Evolutionary conservation across 2,113 vertebrate genomes (phyloP).

Genomic region (Tamias sibiricus): DNA sequence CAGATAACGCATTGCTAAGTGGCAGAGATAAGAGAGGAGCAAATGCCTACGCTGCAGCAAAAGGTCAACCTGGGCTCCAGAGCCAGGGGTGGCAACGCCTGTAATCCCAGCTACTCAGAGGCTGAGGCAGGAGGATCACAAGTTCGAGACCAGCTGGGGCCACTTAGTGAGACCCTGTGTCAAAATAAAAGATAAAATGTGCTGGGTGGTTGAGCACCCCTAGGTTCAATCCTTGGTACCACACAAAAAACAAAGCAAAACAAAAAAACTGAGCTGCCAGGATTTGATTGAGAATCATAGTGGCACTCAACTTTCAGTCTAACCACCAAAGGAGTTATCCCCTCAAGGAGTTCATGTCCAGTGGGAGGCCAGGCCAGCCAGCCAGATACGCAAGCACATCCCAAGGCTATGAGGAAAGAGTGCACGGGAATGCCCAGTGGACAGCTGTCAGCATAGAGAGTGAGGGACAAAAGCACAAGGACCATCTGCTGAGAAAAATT

Average conservation of each 20-base stretch:
- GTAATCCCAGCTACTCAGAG: no score
- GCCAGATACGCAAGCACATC: neutral
- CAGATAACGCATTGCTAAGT: neutral
- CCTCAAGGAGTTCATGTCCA: neutral
- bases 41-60: no score
- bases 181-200: no score
- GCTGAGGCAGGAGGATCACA: no score
- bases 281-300: neutral
- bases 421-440: neutral
- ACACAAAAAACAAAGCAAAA: no score
- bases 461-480: neutral
- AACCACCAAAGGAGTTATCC: neutral
- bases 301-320: neutral
- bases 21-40: neutral
- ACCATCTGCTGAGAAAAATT: neutral
- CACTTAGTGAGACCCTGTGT: no score
- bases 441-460: no score
- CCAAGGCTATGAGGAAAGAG: neutral
- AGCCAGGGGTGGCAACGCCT: no score
- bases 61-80: neutral
- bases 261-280: neutral
- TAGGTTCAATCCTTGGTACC: no score
- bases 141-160: no score
- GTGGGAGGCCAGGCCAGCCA: neutral
- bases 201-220: no score